phyloP scores from a whole-genome alignment of 2,888 invertebrate genomes.

The Euzophera pinguis region DNA sequence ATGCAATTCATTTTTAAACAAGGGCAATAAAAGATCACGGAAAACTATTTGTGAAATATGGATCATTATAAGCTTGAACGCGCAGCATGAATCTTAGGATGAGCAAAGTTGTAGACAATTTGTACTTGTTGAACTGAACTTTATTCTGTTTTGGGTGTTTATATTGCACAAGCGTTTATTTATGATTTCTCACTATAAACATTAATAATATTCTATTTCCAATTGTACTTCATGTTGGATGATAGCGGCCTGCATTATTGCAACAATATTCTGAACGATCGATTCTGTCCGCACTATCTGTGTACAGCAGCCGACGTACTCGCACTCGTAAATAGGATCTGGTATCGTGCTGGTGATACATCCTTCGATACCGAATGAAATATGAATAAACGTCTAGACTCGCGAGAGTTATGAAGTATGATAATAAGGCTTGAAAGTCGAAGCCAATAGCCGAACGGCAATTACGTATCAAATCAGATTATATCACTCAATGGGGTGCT shows the following conservation, averaged over 20 bases:
- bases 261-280: slow-evolving; percentile 42
- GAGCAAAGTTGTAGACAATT: neutral
- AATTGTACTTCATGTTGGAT: slow-evolving; percentile 22
- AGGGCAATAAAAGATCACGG: slow-evolving; percentile 11
- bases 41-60: slow-evolving; percentile 17
- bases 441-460: slow-evolving; percentile 41
- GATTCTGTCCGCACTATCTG: slow-evolving; percentile 43
- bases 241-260: neutral
- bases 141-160: neutral
- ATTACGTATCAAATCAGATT: slow-evolving; percentile 38
- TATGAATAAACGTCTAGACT: slow-evolving; percentile 56
- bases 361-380: slow-evolving; percentile 65
- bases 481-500: slow-evolving; percentile 14
- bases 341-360: slow-evolving; percentile 60
- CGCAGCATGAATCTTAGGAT: neutral
- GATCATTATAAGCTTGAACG: slow-evolving; percentile 20
- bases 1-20: slow-evolving; percentile 15
- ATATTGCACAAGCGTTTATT: neutral
- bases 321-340: slow-evolving; percentile 64
- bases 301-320: slow-evolving; percentile 46
- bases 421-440: slow-evolving; percentile 47
- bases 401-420: slow-evolving; percentile 60
- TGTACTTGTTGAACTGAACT: neutral
- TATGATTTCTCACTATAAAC: neutral
- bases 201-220: slow-evolving; percentile 4